Evolutionary conservation across 2,113 vertebrate genomes (phyloP).

Genomic region (Brachyistius frenatus): DNA sequence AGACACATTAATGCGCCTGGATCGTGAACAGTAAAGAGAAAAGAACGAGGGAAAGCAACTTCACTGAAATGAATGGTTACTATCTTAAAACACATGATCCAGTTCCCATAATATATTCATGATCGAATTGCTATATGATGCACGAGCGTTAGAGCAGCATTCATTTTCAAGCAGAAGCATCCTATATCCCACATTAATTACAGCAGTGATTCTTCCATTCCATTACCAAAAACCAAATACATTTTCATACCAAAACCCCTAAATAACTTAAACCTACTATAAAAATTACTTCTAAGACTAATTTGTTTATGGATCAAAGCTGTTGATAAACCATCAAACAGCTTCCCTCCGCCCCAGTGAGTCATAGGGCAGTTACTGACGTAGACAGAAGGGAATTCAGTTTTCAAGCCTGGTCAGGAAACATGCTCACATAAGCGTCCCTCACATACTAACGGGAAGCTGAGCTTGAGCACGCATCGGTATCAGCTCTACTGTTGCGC

Average conservation of each 20-base stretch:
- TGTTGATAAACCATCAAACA: neutral
- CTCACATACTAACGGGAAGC: conserved; percentile 24
- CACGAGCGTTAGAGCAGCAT: too few relatives aligned
- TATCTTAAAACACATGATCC: neutral
- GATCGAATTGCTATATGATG: too few relatives aligned
- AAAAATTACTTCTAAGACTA: neutral
- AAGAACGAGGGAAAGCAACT: neutral
- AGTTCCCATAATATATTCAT: too few relatives aligned
- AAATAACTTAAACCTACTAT: neutral
- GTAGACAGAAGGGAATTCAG: conserved; percentile 59
- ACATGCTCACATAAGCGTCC: conserved; percentile 35
- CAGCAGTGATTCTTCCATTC: neutral
- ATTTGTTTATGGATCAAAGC: conserved; percentile 3
- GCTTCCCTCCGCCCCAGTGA: conserved; percentile 38
- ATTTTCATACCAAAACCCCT: neutral
- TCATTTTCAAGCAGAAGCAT: too few relatives aligned
- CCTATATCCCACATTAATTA: neutral
- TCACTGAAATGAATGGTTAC: neutral
- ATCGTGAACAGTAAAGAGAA: neutral
- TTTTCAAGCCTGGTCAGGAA: conserved; percentile 71
- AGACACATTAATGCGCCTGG: neutral
- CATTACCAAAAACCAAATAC: neutral
- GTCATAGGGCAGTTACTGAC: conserved; percentile 60
- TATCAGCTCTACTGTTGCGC: conserved; percentile 11
- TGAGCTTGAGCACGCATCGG: conserved; percentile 14